Conservation (phyloP, 1,140 invertebrate genomes). For the Brachionus paranguensis region DNA sequence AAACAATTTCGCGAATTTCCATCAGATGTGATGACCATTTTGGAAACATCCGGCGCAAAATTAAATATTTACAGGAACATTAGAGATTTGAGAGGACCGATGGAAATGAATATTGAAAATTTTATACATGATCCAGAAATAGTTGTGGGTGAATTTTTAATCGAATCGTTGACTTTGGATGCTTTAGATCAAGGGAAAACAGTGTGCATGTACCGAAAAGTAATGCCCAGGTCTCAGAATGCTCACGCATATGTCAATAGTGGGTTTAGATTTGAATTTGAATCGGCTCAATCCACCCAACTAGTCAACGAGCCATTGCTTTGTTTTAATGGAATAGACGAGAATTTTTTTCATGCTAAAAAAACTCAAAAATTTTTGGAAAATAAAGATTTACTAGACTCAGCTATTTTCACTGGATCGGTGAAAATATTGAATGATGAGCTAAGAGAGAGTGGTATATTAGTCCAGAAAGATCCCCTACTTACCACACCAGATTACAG, state of each 20-base stretch:
- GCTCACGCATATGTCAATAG: slow-evolving; percentile 8
- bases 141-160: background rate
- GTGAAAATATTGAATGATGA: background rate
- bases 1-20: slow-evolving; percentile 65
- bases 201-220: background rate
- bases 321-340: background rate
- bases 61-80: background rate
- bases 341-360: background rate
- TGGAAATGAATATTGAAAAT: too few relatives aligned
- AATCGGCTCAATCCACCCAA: background rate
- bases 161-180: background rate
- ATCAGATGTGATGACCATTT: slow-evolving; percentile 52
- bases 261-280: background rate
- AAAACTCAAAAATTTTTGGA: background rate
- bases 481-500: too few relatives aligned
- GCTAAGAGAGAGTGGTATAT: too few relatives aligned
- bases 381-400: background rate
- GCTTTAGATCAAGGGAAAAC: background rate
- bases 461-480: too few relatives aligned
- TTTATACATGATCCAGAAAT: too few relatives aligned
- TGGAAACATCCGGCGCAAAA: background rate
- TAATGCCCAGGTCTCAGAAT: slow-evolving; percentile 1
- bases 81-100: background rate
- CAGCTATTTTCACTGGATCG: background rate
- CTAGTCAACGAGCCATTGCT: background rate